phyloP scores from a whole-genome alignment of 1,140 invertebrate genomes.

The Sitobion miscanthi region DNA sequence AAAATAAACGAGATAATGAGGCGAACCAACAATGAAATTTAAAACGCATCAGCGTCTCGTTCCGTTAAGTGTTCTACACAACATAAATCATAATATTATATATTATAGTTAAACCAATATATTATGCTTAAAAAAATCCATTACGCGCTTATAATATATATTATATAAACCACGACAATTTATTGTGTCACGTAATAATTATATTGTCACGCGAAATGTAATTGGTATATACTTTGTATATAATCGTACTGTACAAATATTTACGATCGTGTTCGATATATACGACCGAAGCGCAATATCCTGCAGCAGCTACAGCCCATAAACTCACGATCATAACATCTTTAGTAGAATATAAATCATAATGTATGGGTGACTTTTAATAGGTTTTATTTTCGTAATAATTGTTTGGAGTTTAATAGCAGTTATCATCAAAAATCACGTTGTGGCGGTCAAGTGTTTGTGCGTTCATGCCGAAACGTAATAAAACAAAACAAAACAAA shows the following conservation, averaged over 20 bases:
- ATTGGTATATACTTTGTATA: not conserved
- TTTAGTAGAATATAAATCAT: not conserved
- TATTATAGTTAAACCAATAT: not conserved
- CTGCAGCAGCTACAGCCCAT: not conserved
- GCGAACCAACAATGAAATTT: slow-evolving; percentile 8
- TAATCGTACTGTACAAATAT: not conserved
- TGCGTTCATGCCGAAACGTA: slow-evolving; percentile 1
- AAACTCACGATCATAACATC: not conserved
- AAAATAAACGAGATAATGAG: slow-evolving; percentile 10
- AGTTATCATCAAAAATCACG: not conserved
- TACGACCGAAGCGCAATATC: not conserved
- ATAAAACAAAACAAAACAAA: not conserved
- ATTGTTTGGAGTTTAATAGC: not conserved
- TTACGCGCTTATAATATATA: not conserved
- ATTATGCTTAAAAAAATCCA: not conserved
- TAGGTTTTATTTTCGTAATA: not conserved
- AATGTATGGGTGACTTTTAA: too few relatives aligned
- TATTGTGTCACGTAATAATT: not conserved
- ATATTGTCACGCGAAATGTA: not conserved
- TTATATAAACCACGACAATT: not conserved
- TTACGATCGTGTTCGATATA: not conserved
- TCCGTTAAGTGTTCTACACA: not conserved
- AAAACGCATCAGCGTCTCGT: not conserved
- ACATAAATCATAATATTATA: not conserved
- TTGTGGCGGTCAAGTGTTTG: slow-evolving; percentile 32